These are phyloP conservation scores for Apis mellifera DNA, from an alignment of 1,140 invertebrate genomes.

Conservation along the genomic window Amel_HAv3.1 CM009940.2:1731501-1732000, in stretches of 20 bases:
- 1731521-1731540: slow-evolving; percentile 52
- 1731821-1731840: slow-evolving; percentile 66
- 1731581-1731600: slow-evolving; percentile 74
- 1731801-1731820: slow-evolving; percentile 63
- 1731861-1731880: slow-evolving; percentile 57
- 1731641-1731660: neutral
- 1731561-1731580: slow-evolving; percentile 73
- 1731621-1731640: slow-evolving; percentile 51
- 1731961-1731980: too few relatives aligned
- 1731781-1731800: slow-evolving; percentile 33
- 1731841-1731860: slow-evolving; percentile 67
- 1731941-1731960: too few relatives aligned
- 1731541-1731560: slow-evolving; percentile 63
- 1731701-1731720: slow-evolving; percentile 54
- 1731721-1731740: slow-evolving; percentile 75
- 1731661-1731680: slow-evolving; percentile 24
- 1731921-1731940: neutral
- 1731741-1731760: slow-evolving; percentile 57
- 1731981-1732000: too few relatives aligned
- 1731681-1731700: slow-evolving; percentile 17
- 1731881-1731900: slow-evolving; percentile 1
- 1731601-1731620: slow-evolving; percentile 70
- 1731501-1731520: slow-evolving; percentile 17
- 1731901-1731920: neutral
- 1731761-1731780: slow-evolving; percentile 18